Percentiles rank a stretch among this genome's conserved stretches.
These are phyloP conservation scores for Allochrocebus solatus DNA, from an alignment of 2,797 vertebrate species.

Conservation along the genomic window DNA sequence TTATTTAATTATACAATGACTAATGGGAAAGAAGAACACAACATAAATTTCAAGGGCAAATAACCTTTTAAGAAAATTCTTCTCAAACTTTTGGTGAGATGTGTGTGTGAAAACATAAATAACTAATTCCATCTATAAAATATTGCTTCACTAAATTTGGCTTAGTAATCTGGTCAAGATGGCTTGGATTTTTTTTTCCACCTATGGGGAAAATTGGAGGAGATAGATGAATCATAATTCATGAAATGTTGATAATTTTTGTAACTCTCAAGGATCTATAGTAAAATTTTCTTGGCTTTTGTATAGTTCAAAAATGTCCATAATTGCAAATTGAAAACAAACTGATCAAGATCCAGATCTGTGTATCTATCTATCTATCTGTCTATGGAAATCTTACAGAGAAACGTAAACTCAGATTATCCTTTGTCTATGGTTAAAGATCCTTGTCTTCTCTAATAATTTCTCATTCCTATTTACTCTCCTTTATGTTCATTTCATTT, in stretches of 20 bases:
- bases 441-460: background rate
- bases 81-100: background rate
- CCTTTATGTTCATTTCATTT: background rate
- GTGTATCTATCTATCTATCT: no score
- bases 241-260: background rate
- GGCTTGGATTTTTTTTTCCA: background rate
- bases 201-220: background rate
- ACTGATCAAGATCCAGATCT: background rate
- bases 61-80: background rate
- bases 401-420: background rate
- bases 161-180: background rate
- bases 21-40: background rate
- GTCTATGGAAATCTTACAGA: background rate
- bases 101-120: background rate
- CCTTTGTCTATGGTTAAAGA: background rate
- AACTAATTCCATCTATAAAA: background rate
- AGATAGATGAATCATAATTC: background rate
- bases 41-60: background rate
- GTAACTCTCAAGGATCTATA: background rate
- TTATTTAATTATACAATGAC: background rate
- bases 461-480: background rate
- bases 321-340: background rate
- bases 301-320: background rate
- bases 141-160: background rate
- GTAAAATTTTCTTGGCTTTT: background rate